phyloP scores from a whole-genome alignment of 2,888 invertebrate species.

The Agelastica alni region DNA sequence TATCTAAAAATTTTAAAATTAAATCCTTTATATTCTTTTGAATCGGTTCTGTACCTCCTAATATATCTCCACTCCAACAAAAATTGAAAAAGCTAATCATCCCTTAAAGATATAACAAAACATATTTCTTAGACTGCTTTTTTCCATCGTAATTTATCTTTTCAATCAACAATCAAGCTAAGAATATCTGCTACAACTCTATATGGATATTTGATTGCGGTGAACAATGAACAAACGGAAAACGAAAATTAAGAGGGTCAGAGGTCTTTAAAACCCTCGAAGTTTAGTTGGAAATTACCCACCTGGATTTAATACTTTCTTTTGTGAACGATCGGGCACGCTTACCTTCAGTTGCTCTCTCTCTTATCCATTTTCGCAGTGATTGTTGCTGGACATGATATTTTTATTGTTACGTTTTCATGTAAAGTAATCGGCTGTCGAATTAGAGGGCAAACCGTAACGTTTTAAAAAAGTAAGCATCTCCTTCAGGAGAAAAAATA shows the following conservation, averaged over 20 bases:
- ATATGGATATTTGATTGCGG: slow-evolving; percentile 9
- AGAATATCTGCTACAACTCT: slow-evolving; percentile 2
- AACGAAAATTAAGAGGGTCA: slow-evolving; percentile 11
- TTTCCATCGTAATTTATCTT: slow-evolving; percentile 13
- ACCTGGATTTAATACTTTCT: slow-evolving; percentile 29
- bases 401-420: slow-evolving; percentile 29
- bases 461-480: too few relatives aligned
- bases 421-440: neutral
- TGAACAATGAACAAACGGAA: slow-evolving; percentile 3
- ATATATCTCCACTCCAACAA: neutral
- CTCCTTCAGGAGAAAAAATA: too few relatives aligned
- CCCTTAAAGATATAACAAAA: neutral
- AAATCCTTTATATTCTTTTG: too few relatives aligned
- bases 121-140: neutral
- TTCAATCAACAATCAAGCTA: slow-evolving; percentile 9
- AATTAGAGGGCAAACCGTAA: neutral
- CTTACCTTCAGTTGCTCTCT: slow-evolving; percentile 14
- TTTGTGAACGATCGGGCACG: slow-evolving; percentile 25
- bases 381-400: slow-evolving; percentile 33
- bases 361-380: slow-evolving; percentile 13
- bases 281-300: slow-evolving; percentile 29
- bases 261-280: slow-evolving; percentile 23
- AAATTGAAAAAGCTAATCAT: slow-evolving; percentile 2
- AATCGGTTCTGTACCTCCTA: too few relatives aligned
- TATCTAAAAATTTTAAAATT: too few relatives aligned